Evolutionary conservation across 2,888 invertebrate species (phyloP).

Genomic region (Platycnemis pennipes): DNA sequence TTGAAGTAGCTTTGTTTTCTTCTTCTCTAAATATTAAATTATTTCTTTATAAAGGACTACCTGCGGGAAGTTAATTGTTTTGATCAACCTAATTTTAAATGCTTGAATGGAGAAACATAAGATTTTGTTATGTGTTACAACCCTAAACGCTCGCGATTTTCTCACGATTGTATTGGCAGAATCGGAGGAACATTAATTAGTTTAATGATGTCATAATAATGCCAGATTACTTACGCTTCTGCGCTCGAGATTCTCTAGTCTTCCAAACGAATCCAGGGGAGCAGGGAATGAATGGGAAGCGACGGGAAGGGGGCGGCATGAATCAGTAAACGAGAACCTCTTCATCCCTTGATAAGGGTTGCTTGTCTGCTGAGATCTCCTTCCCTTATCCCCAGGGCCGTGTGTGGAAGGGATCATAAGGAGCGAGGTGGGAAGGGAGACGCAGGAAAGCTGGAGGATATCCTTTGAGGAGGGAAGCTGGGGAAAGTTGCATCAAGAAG

Average conservation of each 20-base stretch:
- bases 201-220: neutral
- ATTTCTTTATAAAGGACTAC: too few species aligned
- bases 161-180: too few species aligned
- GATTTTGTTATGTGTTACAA: too few species aligned
- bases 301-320: neutral
- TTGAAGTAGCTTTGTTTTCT: too few species aligned
- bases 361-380: conserved; percentile 40
- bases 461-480: neutral
- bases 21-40: too few species aligned
- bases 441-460: neutral
- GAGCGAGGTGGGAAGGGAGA: neutral
- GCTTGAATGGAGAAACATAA: too few species aligned
- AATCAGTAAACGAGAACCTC: neutral
- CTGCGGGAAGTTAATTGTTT: too few species aligned
- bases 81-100: too few species aligned
- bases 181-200: too few species aligned
- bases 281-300: neutral
- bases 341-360: conserved; percentile 46
- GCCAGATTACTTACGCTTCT: neutral
- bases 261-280: neutral
- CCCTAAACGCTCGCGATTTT: too few species aligned
- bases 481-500: conserved; percentile 42
- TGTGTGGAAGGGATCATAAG: neutral
- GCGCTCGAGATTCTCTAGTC: neutral
- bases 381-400: neutral